phyloP scores from a whole-genome alignment of 2,113 vertebrate species.

The Passer montanus region DNA sequence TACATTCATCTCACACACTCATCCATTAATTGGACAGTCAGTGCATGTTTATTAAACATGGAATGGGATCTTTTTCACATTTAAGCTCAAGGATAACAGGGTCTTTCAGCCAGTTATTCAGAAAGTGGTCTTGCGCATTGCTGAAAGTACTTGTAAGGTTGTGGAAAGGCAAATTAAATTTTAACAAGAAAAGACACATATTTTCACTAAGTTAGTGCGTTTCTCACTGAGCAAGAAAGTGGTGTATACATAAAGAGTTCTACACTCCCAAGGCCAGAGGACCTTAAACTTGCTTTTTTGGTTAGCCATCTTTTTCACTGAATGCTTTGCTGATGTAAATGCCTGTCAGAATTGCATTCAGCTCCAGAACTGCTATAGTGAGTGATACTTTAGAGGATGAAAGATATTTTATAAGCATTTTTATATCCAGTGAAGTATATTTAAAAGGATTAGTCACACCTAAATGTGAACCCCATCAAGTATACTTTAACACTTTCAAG shows the following conservation, averaged over 20 bases:
- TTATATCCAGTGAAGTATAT: neutral
- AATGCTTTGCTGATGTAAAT: neutral
- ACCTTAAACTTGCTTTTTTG: neutral
- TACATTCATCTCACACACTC: neutral
- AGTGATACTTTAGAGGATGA: neutral
- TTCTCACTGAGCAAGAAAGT: neutral
- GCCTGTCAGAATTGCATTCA: neutral
- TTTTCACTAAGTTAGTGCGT: neutral
- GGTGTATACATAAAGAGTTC: accelerated
- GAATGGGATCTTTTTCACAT: neutral
- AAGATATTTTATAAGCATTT: neutral
- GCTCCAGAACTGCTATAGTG: neutral
- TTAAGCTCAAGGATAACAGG: neutral
- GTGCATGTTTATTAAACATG: neutral
- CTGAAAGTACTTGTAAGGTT: neutral
- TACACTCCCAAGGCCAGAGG: neutral
- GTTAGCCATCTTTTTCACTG: neutral
- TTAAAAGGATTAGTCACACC: constrained; percentile 6
- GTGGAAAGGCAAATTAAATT: neutral
- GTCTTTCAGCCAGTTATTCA: neutral
- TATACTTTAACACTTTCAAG: neutral
- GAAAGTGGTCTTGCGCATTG: neutral
- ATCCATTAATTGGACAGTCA: neutral
- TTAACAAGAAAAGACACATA: neutral
- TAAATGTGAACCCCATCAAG: neutral